Evolutionary conservation across 2,888 invertebrate genomes (phyloP).

Genomic region (Exocentrus adspersus): DNA sequence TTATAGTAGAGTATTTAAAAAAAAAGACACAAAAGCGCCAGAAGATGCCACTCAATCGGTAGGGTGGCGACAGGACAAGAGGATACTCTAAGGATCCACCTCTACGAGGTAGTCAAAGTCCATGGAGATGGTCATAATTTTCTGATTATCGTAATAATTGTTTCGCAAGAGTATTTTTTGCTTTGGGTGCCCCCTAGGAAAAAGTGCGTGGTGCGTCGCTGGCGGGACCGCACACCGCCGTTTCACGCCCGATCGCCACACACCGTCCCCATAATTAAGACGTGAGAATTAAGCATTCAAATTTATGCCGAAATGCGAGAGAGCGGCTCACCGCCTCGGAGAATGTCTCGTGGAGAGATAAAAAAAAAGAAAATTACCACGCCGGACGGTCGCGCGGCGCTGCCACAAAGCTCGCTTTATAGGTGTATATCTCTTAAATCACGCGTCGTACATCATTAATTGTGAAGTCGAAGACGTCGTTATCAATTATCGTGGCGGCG

Average conservation of each 20-base stretch:
- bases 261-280: constrained; percentile 41
- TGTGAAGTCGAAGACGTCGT: neutral
- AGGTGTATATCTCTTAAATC: neutral
- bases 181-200: too few species aligned
- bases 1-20: too few species aligned
- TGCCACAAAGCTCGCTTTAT: neutral
- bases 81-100: too few species aligned
- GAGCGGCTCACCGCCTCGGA: constrained; percentile 33
- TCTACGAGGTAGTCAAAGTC: too few species aligned
- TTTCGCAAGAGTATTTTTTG: too few species aligned
- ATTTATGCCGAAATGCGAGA: constrained; percentile 38
- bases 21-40: too few species aligned
- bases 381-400: neutral
- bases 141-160: too few species aligned
- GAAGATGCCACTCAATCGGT: too few species aligned
- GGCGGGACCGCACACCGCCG: constrained; percentile 20
- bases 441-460: neutral
- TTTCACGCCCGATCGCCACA: constrained; percentile 35
- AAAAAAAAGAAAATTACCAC: constrained; percentile 14
- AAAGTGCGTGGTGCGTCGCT: neutral
- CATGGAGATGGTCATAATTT: too few species aligned
- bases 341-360: too few species aligned
- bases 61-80: too few species aligned
- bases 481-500: neutral
- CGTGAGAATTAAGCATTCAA: constrained; percentile 40